These are phyloP conservation scores for Acrossocheilus wenchowensis DNA, from an alignment of 2,797 vertebrate genomes.

Conservation along the genomic window DNA sequence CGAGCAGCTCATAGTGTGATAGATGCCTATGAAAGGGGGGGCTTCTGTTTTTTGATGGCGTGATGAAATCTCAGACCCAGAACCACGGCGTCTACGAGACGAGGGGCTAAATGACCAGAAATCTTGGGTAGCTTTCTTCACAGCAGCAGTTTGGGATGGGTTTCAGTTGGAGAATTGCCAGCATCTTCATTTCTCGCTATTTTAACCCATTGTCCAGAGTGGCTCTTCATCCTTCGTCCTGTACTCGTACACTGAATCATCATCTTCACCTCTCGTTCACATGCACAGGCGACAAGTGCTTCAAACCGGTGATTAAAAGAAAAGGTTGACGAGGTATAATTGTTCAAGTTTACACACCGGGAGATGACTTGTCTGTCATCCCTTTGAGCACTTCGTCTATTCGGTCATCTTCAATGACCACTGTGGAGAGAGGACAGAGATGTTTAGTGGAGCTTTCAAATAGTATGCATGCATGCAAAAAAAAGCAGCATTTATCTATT, in stretches of 20 bases:
- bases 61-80: constrained; percentile 36
- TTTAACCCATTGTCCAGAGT: constrained; percentile 16
- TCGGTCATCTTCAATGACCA: constrained; percentile 99
- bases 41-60: background rate
- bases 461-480: background rate
- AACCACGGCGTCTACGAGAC: constrained; percentile 23
- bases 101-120: constrained; percentile 68
- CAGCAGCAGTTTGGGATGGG: constrained; percentile 75
- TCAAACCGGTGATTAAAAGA: constrained; percentile 87
- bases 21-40: background rate
- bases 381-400: constrained; percentile 99
- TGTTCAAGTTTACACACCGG: constrained; percentile 88
- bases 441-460: background rate
- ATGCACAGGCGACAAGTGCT: constrained; percentile 92
- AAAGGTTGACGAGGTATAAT: constrained; percentile 80
- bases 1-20: background rate
- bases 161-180: constrained; percentile 86
- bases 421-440: constrained; percentile 74
- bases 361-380: constrained; percentile 96
- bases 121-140: constrained; percentile 67
- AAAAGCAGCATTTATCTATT: background rate
- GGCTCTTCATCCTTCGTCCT: constrained; percentile 32
- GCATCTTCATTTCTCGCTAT: constrained; percentile 79
- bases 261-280: constrained; percentile 81
- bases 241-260: constrained; percentile 68